Evolutionary conservation across 92 coral and sea anemone species (phyloP), one percentile per base, ranked within the genome.

Genomic region (Bergia sp.): DNA sequence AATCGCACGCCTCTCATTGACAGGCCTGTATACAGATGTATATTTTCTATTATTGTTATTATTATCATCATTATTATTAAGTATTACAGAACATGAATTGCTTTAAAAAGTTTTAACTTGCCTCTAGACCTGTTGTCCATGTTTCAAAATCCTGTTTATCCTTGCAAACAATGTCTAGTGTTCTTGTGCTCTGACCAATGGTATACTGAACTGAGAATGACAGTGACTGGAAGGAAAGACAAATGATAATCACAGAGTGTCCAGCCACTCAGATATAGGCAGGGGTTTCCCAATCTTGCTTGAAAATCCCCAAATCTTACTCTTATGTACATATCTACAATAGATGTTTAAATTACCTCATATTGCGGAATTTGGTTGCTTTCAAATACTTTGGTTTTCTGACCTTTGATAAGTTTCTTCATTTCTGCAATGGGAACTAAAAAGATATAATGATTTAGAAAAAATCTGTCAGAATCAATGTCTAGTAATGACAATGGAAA

Each of bases 41-140:
- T 29, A 29, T 29, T 29, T 29, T 29, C 29, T 23, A 71, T 72
- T 23, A 23, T 72, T 36, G 5, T 10, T 23, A 72, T 21, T 69
- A 21, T 72, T 9, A 36, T 11, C 1, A 72, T 29, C 16, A 71
- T 12, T 29, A 36, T 29, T 72, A 37, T 15, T 53, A 12, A 29
- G 1, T 53, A 53, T 53, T 53, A 12, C 13, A 11, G 13, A 1
- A 0, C 1, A 12, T 53, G 13, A 10, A 50, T 5, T 9, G 57
- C 57, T 50, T 29, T 13, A 4, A 53, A 23, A 36, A 29, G 7
- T 15, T 39, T 12, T 0, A 1, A 21, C 12, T 47, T 89, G 95
- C 99, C 97, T 92, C 91, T 1, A 97, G 84, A 21, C 99, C 99
- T 41, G 85, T 88, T 76, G 96, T 93, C 99, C 99, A 97, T 7